Conservation (phyloP, 1,140 invertebrate species). For the Diorhabda sublineata region DNA sequence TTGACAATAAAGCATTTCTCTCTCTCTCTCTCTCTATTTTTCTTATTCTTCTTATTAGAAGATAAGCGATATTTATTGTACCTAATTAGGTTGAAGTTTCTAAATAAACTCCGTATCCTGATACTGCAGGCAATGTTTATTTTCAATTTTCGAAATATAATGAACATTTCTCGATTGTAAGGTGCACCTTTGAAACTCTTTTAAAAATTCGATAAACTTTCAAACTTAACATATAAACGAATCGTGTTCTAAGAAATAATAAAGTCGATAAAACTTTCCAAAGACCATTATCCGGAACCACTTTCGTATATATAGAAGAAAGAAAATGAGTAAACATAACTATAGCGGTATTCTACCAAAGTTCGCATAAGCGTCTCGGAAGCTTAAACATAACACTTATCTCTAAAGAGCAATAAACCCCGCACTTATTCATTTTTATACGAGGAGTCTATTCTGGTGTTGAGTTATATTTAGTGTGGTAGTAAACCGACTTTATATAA, state of each 20-base stretch:
- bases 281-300: not conserved
- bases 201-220: no score
- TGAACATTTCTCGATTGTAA: no score
- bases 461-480: not conserved
- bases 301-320: not conserved
- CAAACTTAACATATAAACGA: not conserved
- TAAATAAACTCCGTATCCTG: no score
- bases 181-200: no score
- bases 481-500: conserved; percentile 1
- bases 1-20: no score
- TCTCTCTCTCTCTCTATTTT: no score
- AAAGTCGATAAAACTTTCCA: not conserved
- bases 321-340: conserved; percentile 3
- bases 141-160: no score
- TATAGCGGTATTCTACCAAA: not conserved
- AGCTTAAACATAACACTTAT: not conserved
- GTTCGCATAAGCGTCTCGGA: not conserved
- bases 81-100: no score
- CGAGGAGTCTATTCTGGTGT: not conserved
- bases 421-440: not conserved
- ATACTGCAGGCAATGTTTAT: no score
- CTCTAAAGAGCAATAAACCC: not conserved
- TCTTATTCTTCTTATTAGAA: no score
- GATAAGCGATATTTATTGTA: no score
- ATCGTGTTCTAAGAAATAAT: not conserved